Conservation (phyloP, 1,140 invertebrate genomes). For the Oscheius sp. region DNA sequence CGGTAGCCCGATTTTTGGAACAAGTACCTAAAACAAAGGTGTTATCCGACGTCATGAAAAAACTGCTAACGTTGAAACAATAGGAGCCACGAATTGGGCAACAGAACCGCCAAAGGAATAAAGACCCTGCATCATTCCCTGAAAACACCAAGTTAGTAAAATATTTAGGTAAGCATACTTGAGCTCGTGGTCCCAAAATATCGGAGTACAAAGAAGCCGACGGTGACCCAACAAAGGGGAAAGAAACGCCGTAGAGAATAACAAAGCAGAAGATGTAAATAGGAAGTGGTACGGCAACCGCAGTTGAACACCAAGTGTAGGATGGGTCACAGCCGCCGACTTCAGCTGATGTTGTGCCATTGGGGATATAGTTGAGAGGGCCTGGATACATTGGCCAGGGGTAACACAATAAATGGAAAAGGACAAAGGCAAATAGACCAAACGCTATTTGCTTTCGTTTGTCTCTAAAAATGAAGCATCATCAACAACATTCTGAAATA, state of each 20-base stretch:
- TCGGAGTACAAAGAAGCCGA: constrained; percentile 38
- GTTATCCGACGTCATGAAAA: neutral
- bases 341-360: constrained; percentile 1
- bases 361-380: constrained; percentile 29
- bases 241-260: constrained; percentile 35
- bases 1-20: constrained; percentile 35
- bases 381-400: constrained; percentile 35
- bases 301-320: constrained; percentile 35
- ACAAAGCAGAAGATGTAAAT: constrained; percentile 31
- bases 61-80: constrained; percentile 28
- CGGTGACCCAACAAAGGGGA: constrained; percentile 34
- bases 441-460: constrained; percentile 39
- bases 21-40: constrained; percentile 19
- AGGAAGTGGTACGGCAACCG: constrained; percentile 33
- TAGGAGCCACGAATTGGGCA: constrained; percentile 28
- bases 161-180: neutral
- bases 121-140: constrained; percentile 41
- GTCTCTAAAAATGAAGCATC: constrained; percentile 23
- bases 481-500: neutral
- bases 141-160: neutral
- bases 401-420: constrained; percentile 34
- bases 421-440: constrained; percentile 28
- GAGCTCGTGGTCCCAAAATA: constrained; percentile 37
- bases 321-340: constrained; percentile 29
- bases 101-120: constrained; percentile 32